Percentiles rank a stretch among this genome's conserved stretches.
Conservation (phyloP, 1,140 invertebrate genomes). For the Spodoptera frugiperda region DNA sequence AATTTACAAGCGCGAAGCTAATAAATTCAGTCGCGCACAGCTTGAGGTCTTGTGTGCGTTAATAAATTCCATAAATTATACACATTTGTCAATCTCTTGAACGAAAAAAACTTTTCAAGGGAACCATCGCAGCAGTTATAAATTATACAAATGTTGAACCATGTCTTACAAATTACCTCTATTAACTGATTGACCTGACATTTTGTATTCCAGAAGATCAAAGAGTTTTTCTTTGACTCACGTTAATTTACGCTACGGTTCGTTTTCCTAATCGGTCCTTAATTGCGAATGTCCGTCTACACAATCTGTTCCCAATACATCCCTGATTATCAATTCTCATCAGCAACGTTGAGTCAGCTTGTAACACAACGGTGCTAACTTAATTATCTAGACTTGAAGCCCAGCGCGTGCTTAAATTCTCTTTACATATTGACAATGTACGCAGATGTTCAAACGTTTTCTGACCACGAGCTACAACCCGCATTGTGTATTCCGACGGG, state of each 20-base stretch:
- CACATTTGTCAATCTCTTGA: conserved; percentile 32
- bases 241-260: conserved; percentile 2
- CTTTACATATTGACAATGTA: conserved; percentile 42
- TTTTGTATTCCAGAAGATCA: conserved; percentile 10
- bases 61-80: conserved; percentile 40
- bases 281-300: conserved; percentile 23
- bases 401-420: conserved; percentile 32
- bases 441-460: conserved; percentile 34
- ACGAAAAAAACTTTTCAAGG: conserved; percentile 23
- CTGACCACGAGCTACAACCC: conserved; percentile 3
- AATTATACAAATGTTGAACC: conserved; percentile 7
- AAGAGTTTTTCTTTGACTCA: conserved; percentile 27
- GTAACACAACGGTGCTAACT: conserved; percentile 41
- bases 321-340: conserved; percentile 41
- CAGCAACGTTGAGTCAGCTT: conserved; percentile 38
- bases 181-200: conserved; percentile 15
- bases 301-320: conserved; percentile 30
- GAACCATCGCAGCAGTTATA: not conserved
- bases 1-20: conserved; percentile 41
- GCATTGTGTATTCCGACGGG: conserved; percentile 19
- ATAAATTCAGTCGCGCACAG: conserved; percentile 43
- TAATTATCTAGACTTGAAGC: conserved; percentile 39
- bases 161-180: conserved; percentile 21
- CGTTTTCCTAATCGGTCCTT: conserved; percentile 10
- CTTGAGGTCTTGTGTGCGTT: conserved; percentile 40